Evolutionary conservation across 2,888 invertebrate genomes (phyloP), one percentile per base, ranked within the genome.

Genomic region (Drosophila meridiana): DNA sequence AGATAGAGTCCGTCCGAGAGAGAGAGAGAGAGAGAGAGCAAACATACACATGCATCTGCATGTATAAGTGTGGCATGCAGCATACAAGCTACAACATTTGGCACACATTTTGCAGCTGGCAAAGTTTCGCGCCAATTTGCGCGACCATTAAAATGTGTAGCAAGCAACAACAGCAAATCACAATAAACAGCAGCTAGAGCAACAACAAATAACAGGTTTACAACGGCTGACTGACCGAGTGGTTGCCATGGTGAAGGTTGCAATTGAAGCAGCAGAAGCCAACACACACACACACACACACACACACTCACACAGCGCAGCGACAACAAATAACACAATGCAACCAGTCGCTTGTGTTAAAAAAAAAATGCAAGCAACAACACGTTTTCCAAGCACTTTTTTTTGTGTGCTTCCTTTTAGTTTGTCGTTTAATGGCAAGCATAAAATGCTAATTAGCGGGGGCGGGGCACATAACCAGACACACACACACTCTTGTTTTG

Each of bases 111-210:
- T 76, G 74, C 85, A 85, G 90, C 90, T 82, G 83, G 63, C 79
- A 90, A 81, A 67, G 52, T 88, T 87, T 87, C 83, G 87, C 87
- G 90, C 87, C 87, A 87, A 87, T 88, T 87, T 87, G 66, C 73
- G 62, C 34, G 56, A 67, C 48, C 67, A 69, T 71, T 73, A 76
- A 56, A 80, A 89, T 87, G 69, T 77, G 82, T 77, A 87, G 76
- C 72, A 72, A 40, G 34, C 57, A 50, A 40, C 34, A 67, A 57
- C 47, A 74, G 48, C 66, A 74, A 82, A 84, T 74, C 72, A 87
- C 76, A 82, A 84, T 67, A 78, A 78, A 69, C 60, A 68, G 50
- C 58, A 65, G 59, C 69, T 74, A 53, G 55, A 74, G 50, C 63
- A 73, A 69, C 69, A 84, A 80, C 70, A 67, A 76, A 58, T 76